phyloP scores from a whole-genome alignment of 2,797 vertebrate species.

The Eidolon dupreanum region DNA sequence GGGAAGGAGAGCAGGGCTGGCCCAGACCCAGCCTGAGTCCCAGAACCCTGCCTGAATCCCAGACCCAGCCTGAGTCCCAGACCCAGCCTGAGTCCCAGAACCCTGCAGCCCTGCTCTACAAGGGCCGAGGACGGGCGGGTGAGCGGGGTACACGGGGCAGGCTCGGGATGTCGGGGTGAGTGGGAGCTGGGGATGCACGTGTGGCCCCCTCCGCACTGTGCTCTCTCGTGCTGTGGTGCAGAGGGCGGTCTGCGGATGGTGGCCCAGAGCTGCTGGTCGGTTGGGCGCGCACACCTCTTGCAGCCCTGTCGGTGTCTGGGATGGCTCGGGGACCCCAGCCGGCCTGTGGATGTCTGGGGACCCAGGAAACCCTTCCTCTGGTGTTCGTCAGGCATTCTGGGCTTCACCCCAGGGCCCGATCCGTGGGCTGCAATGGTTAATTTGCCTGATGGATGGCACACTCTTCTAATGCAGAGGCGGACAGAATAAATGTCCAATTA shows the following conservation, averaged over 20 bases:
- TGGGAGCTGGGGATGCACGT: accelerated
- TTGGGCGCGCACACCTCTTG: accelerated
- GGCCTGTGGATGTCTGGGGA: not conserved
- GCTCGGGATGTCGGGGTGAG: accelerated
- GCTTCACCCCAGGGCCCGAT: too few relatives aligned
- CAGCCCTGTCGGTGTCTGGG: accelerated
- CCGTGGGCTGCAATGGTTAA: too few relatives aligned
- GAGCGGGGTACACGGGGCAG: not conserved
- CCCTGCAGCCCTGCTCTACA: accelerated
- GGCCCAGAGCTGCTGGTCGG: too few relatives aligned
- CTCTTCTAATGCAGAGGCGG: accelerated
- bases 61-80: accelerated
- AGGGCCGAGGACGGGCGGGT: accelerated
- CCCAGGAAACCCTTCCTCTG: not conserved
- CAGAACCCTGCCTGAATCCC: too few relatives aligned
- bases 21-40: accelerated
- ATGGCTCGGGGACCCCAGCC: not conserved
- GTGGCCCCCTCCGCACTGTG: accelerated
- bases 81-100: not conserved
- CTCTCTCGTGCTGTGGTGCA: accelerated
- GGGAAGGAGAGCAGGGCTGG: not conserved
- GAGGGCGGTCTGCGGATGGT: not conserved
- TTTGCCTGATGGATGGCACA: accelerated
- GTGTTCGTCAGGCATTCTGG: accelerated
- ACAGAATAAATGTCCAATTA: accelerated